Conservation (phyloP, 2,888 invertebrate genomes). For the Drosophila pseudotalamancana region DNA sequence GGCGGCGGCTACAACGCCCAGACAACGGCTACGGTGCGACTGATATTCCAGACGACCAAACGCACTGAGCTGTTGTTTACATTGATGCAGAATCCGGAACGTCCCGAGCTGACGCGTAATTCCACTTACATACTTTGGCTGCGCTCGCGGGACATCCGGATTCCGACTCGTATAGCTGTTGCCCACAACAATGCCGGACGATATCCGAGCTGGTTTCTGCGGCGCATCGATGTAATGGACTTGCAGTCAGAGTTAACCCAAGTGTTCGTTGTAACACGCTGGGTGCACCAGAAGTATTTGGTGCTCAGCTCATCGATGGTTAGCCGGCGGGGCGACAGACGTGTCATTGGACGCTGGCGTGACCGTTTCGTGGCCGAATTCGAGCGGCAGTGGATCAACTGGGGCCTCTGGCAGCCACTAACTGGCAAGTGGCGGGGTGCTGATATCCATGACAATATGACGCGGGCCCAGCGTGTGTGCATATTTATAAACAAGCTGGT, state of each 20-base stretch:
- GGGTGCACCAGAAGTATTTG: slow-evolving; percentile 45
- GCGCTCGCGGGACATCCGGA: slow-evolving; percentile 53
- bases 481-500: slow-evolving; percentile 47
- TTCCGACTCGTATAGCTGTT: slow-evolving; percentile 49
- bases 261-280: slow-evolving; percentile 42
- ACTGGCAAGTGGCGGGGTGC: slow-evolving; percentile 51
- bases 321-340: slow-evolving; percentile 20
- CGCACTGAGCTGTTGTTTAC: slow-evolving; percentile 24
- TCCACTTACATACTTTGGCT: slow-evolving; percentile 47
- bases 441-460: slow-evolving; percentile 13
- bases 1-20: slow-evolving; percentile 48
- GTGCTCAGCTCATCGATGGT: slow-evolving; percentile 34
- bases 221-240: slow-evolving; percentile 46
- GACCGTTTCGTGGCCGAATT: slow-evolving; percentile 21
- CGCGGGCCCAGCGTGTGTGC: slow-evolving; percentile 55
- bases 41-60: slow-evolving; percentile 36
- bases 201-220: slow-evolving; percentile 59
- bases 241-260: slow-evolving; percentile 46
- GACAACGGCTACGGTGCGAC: slow-evolving; percentile 53
- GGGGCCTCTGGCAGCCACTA: slow-evolving; percentile 61
- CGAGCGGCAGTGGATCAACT: slow-evolving; percentile 39
- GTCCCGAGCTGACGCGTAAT: slow-evolving; percentile 40
- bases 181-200: slow-evolving; percentile 58
- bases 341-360: background rate
- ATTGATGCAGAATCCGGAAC: slow-evolving; percentile 51